Conservation (phyloP, 1,140 invertebrate genomes). For the Rhopalosiphum maidis region DNA sequence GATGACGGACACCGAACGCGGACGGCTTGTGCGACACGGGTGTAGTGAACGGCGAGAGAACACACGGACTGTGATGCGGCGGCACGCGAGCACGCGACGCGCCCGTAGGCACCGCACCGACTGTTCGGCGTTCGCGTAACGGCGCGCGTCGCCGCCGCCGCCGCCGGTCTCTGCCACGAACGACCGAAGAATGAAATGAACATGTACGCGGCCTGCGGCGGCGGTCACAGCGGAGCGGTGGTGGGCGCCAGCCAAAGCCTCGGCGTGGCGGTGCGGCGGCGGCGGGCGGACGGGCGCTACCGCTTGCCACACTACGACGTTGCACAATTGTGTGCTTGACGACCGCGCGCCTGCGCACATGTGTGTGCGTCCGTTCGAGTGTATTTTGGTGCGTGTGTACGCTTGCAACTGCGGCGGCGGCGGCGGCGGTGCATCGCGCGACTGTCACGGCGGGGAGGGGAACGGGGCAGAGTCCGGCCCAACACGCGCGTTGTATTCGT, state of each 20-base stretch:
- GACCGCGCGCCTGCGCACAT: not conserved
- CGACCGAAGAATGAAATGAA: slow-evolving; percentile 24
- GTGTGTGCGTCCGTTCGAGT: not conserved
- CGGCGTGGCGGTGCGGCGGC: too few species aligned
- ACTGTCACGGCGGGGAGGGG: not conserved
- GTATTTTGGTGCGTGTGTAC: not conserved
- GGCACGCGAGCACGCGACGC: not conserved
- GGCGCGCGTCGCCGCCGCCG: not conserved
- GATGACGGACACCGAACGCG: not conserved
- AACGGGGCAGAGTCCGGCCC: not conserved
- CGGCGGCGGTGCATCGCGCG: not conserved
- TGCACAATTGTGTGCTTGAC: slow-evolving; percentile 38
- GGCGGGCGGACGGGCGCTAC: not conserved
- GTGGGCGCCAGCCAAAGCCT: too few species aligned
- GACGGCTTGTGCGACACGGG: not conserved
- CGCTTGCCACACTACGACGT: not conserved
- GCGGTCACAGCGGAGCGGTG: not conserved
- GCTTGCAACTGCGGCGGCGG: slow-evolving; percentile 1
- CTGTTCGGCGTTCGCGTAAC: not conserved
- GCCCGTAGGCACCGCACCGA: not conserved
- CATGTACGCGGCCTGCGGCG: not conserved
- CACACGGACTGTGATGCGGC: not conserved
- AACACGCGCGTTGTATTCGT: not conserved
- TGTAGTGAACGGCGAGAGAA: not conserved
- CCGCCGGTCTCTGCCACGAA: not conserved